Evolutionary conservation across 2,888 invertebrate genomes (phyloP), one percentile per base, ranked within the genome.

Genomic region (Trisateles emortualis): DNA sequence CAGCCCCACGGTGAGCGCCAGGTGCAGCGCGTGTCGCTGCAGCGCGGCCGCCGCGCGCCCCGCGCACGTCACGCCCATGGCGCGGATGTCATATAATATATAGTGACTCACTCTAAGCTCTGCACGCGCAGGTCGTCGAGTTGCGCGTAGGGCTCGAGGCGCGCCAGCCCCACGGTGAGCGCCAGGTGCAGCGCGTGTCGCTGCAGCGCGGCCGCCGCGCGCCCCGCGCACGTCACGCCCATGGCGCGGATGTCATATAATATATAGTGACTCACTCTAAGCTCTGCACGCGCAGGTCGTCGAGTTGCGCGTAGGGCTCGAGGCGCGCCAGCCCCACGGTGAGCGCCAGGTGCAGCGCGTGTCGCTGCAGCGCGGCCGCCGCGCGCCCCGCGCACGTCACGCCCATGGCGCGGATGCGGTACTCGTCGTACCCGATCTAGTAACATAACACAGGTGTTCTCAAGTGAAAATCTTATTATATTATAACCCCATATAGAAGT

Each of bases 361-460:
- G 84, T 51, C 75, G 76, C 10, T 76, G 67, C 42, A 86, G 81
- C n/a, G 87, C 69, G 0, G 87, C 88, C n/a, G 80, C 84, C 36
- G 88, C 71, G 1, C 93, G 85, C 0, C 93, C 93, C 1, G 68
- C 40, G 54, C 90, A 85, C 10, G 86, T 81, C 56, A 84, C 87
- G 39, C 91, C 92, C 86, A 88, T 80, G 43, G 89, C 87, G 30
- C 87, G 88, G 52, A 93, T 85, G n/a, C 90, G 86, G 75, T 92
- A 93, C 39, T 84, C 86, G 48, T 93, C 88, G 74, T 91, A 93
- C 0, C 93, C 92, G 1, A 93, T 81, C 93, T 93, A 67, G 8
- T 8, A 26, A 6, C 8, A 26, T n/a, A n/a, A n/a, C n/a, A n/a
- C n/a, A n/a, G n/a, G n/a, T n/a, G n/a, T n/a, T n/a, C n/a, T n/a